Evolutionary conservation across 1,140 invertebrate genomes (phyloP).

Genomic region (Drosophila arawakana): DNA sequence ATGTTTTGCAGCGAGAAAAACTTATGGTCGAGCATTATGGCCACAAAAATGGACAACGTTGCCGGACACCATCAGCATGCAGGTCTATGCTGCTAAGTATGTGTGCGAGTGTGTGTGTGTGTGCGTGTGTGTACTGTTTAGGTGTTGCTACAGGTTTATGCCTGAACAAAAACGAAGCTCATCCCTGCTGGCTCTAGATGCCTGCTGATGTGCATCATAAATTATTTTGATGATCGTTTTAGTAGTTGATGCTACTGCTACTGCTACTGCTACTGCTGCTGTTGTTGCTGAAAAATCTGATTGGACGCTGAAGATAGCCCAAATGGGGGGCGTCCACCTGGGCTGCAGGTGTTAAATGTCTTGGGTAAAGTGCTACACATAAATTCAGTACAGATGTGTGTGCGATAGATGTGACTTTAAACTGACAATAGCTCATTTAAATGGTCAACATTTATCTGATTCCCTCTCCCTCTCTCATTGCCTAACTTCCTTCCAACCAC

Average conservation of each 20-base stretch:
- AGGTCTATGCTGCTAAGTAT: conserved; percentile 38
- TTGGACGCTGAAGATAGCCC: conserved; percentile 51
- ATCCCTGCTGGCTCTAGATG: conserved; percentile 43
- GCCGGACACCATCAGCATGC: conserved; percentile 41
- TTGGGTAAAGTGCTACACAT: conserved; percentile 69
- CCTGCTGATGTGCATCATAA: conserved; percentile 73
- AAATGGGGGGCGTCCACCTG: conserved; percentile 18
- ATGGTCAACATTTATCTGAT: conserved; percentile 65
- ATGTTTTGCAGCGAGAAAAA: conserved; percentile 73
- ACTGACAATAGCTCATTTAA: conserved; percentile 77
- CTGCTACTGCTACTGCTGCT: conserved; percentile 50
- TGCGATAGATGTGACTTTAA: conserved; percentile 60
- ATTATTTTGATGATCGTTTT: conserved; percentile 79
- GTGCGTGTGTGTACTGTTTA: conserved; percentile 22
- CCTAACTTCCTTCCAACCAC: too few species aligned
- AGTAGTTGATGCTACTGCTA: conserved; percentile 56
- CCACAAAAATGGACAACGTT: conserved; percentile 70
- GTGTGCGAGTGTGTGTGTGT: conserved; percentile 14
- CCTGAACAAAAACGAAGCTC: conserved; percentile 26
- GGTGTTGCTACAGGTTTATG: conserved; percentile 32
- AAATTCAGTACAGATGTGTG: conserved; percentile 61
- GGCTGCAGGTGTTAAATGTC: conserved; percentile 77
- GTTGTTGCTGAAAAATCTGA: conserved; percentile 67
- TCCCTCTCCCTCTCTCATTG: too few species aligned
- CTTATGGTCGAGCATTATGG: conserved; percentile 78